Evolutionary conservation across 2,888 invertebrate species (phyloP).

Genomic region (Leucozona laternaria): DNA sequence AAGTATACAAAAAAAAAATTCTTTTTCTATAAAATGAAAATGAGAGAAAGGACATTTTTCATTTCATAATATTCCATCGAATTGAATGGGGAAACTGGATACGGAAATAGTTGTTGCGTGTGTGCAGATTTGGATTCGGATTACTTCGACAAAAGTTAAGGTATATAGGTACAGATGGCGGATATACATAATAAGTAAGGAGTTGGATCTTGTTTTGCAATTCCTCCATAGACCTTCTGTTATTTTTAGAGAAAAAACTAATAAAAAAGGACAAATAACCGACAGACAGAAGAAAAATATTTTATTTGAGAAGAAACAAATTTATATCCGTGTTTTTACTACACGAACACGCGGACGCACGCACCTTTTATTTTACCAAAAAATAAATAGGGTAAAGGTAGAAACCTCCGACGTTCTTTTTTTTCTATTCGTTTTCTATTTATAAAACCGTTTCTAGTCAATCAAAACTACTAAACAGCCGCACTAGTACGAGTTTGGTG

Average conservation of each 20-base stretch:
- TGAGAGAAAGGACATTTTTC: constrained; percentile 39
- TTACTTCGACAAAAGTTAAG: not conserved
- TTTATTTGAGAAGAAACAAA: constrained; percentile 36
- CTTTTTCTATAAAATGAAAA: constrained; percentile 16
- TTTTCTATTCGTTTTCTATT: too few relatives aligned
- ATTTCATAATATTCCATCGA: constrained; percentile 29
- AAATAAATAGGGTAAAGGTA: not conserved
- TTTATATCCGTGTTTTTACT: constrained; percentile 66
- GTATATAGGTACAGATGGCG: too few relatives aligned
- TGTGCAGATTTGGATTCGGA: constrained; percentile 26
- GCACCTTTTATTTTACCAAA: constrained; percentile 39
- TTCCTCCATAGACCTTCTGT: not conserved
- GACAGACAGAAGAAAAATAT: constrained; percentile 19
- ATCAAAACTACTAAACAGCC: too few relatives aligned
- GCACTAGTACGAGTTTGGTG: too few relatives aligned
- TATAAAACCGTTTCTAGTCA: too few relatives aligned
- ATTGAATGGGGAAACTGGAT: constrained; percentile 20
- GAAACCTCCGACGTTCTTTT: too few relatives aligned
- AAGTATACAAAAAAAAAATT: not conserved
- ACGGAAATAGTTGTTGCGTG: constrained; percentile 37
- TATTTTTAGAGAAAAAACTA: not conserved
- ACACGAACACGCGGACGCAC: constrained; percentile 52
- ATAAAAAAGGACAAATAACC: not conserved
- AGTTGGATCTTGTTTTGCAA: constrained; percentile 18
- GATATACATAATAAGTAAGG: not conserved